Conservation (phyloP, 2,888 invertebrate species). For the Papilio gigon region DNA sequence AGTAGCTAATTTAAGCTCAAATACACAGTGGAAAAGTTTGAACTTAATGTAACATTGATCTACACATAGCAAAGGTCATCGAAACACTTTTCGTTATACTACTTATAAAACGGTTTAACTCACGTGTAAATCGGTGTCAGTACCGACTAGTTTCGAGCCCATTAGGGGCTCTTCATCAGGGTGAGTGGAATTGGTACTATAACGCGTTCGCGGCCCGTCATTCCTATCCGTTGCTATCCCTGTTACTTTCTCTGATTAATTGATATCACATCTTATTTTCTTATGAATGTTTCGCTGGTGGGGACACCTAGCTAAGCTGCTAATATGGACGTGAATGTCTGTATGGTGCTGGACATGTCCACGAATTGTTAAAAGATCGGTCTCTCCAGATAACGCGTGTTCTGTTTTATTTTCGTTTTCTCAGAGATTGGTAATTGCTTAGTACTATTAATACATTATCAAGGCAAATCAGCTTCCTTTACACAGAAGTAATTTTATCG, state of each 20-base stretch:
- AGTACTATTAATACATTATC: slow-evolving; percentile 19
- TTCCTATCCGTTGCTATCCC: not conserved
- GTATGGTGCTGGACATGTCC: no score
- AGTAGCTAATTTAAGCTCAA: slow-evolving; percentile 60
- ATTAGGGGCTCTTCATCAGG: no score
- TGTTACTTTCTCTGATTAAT: not conserved
- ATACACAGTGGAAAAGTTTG: slow-evolving; percentile 61
- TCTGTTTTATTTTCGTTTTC: not conserved
- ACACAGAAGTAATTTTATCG: slow-evolving; percentile 31
- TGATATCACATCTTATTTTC: not conserved
- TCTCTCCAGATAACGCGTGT: not conserved
- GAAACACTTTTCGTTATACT: no score
- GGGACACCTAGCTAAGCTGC: not conserved
- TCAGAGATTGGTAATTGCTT: not conserved
- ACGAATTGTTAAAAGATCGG: not conserved
- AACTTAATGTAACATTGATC: slow-evolving; percentile 42
- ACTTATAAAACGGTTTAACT: no score
- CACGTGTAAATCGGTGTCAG: no score
- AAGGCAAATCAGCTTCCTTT: slow-evolving; percentile 43
- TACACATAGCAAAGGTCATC: slow-evolving; percentile 7
- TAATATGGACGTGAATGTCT: no score
- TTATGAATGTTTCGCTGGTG: not conserved
- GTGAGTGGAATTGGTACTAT: no score
- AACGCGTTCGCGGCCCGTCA: no score
- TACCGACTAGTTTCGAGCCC: no score